Base-by-base conservation (phyloP, 1,140 invertebrate species). In the Panagrolaimus sp. region DNA sequence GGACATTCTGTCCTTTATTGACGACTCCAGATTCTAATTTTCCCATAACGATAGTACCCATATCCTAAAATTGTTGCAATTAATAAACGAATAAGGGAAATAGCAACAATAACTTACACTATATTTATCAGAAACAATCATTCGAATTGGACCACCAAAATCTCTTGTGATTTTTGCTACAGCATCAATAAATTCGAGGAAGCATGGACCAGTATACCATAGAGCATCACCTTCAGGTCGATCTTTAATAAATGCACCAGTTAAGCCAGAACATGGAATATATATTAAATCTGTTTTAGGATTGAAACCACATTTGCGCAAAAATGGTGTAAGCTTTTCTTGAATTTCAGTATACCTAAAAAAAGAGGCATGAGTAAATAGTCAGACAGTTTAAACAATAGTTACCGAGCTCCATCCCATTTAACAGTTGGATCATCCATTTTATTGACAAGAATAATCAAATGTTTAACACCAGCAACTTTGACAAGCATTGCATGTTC, bases 401-500 rank as follows among this genome's bases (percentile, higher is more conserved):
- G n/a, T n/a, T 88, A 95, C 88, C 93, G 89, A 72, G 87, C 88
- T 86, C 96, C 91, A 77, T 93, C 90, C 96, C 96, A 99, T 82
- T 92, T 89, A 0, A 99, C 96, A 16, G 96, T 98, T 5, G 94
- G 92, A 84, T 97, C 93, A 86, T 99, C 96, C 96, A 99, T 99
- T 88, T 99, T 99, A 87, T 99, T 99, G 66, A 99, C 93, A 75
- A 99, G 87, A 70, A 98, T 93, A 71, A 98, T 90, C 77, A 99
- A 87, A 87, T 97, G 94, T 85, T 94, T 96, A 5, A 98, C 95
- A 67, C 96, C 96, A 16, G 94, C 93, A 5, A 96, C 98, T 86
- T 98, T 98, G 9, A 95, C 96, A 77, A 99, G 88, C 95, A 99
- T 98, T 68, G 96, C 96, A 83, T 99, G 96, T 83, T 99, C 96